Percentiles rank a stretch among this genome's conserved stretches.
phyloP scores from a whole-genome alignment of 1,140 invertebrate genomes.

The Drosophila grimshawi region DNA sequence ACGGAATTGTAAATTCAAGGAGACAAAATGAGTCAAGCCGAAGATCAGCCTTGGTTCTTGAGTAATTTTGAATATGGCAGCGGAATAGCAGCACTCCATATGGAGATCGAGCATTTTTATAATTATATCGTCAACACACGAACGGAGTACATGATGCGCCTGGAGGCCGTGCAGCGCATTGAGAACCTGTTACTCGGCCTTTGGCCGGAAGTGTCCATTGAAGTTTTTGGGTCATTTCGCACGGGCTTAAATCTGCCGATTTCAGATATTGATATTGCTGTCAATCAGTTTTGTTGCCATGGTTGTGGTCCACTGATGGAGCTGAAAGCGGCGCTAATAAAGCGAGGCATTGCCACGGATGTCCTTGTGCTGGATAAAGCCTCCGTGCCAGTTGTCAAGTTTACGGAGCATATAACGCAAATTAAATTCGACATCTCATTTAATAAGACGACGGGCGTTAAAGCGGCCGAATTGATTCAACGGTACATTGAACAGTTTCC shows the following conservation, averaged over 20 bases:
- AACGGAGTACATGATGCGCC: constrained; percentile 48
- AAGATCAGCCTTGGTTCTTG: constrained; percentile 44
- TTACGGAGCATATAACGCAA: constrained; percentile 54
- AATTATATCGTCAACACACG: constrained; percentile 50
- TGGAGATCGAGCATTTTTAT: constrained; percentile 65
- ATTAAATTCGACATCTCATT: constrained; percentile 67
- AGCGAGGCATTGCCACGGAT: constrained; percentile 32
- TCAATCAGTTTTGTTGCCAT: constrained; percentile 29
- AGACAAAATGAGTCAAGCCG: constrained; percentile 7
- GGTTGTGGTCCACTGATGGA: constrained; percentile 33
- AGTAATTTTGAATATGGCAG: constrained; percentile 41
- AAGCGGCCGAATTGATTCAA: constrained; percentile 57
- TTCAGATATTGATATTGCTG: constrained; percentile 60
- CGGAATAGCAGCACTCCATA: constrained; percentile 49
- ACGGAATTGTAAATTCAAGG: neutral
- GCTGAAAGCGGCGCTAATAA: constrained; percentile 37
- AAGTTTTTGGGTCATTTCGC: constrained; percentile 62
- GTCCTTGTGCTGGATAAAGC: constrained; percentile 61
- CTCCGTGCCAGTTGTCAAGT: constrained; percentile 61
- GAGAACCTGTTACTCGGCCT: constrained; percentile 40
- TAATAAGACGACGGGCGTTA: constrained; percentile 53
- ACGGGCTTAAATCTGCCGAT: constrained; percentile 55
- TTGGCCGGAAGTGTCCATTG: constrained; percentile 52
- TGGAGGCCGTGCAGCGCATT: constrained; percentile 45
- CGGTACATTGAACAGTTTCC: constrained; percentile 51